Conservation (phyloP, 2,113 vertebrate genomes). For the Raja brachyura region DNA sequence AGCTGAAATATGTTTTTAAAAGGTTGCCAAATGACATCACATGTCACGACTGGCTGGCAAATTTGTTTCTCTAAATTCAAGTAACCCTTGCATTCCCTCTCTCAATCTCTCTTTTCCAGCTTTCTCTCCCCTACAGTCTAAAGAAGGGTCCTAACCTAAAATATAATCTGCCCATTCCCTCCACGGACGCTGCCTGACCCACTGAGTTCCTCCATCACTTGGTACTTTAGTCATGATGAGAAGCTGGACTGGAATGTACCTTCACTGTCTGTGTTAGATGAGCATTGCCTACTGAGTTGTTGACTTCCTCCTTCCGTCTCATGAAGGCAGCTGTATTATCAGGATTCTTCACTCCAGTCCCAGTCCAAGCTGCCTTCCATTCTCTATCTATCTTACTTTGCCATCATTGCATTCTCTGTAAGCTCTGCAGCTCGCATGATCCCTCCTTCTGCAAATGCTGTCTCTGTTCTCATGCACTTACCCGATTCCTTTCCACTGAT, state of each 20-base stretch:
- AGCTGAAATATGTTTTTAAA: neutral
- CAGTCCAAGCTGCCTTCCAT: no score
- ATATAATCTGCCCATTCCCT: no score
- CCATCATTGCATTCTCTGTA: neutral
- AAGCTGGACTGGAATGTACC: neutral
- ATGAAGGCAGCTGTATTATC: neutral
- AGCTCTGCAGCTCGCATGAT: neutral
- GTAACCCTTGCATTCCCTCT: no score
- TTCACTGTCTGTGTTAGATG: neutral
- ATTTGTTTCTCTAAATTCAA: neutral
- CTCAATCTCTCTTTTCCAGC: no score
- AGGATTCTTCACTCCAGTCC: neutral
- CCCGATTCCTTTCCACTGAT: neutral
- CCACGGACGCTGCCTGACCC: no score
- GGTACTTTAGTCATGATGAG: no score
- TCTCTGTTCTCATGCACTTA: neutral
- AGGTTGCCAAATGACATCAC: neutral
- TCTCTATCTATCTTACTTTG: neutral
- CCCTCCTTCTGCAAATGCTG: neutral
- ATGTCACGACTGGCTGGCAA: neutral
- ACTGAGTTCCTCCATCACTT: no score
- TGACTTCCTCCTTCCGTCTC: neutral
- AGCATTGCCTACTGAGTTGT: neutral
- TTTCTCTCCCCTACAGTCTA: no score
- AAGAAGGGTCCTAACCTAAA: no score